Percentiles rank a stretch among this genome's conserved stretches.
These are phyloP conservation scores for Pemphredon lugubris DNA, from an alignment of 2,888 invertebrate species.

Conservation along the genomic window DNA sequence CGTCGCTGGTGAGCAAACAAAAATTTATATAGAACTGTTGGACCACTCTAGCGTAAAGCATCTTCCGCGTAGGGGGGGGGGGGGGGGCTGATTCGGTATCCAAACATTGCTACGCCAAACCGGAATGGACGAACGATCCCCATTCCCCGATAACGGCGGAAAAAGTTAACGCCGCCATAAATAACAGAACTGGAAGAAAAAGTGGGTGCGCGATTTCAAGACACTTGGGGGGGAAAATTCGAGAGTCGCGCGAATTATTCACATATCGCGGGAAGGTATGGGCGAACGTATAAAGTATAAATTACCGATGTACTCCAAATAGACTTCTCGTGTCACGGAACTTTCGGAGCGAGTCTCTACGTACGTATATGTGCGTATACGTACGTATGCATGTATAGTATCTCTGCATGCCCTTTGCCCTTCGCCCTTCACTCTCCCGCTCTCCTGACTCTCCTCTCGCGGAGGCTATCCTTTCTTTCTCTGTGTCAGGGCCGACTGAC, in stretches of 20 bases:
- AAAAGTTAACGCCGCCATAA: conserved; percentile 23
- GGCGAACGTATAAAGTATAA: conserved; percentile 39
- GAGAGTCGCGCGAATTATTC: conserved; percentile 32
- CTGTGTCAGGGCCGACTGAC: conserved; percentile 54
- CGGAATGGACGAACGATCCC: too few relatives aligned
- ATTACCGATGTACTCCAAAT: conserved; percentile 49
- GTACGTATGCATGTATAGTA: too few relatives aligned
- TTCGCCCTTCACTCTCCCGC: conserved; percentile 1
- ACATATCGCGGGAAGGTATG: conserved; percentile 34
- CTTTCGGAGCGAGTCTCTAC: conserved; percentile 6
- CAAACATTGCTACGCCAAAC: too few relatives aligned
- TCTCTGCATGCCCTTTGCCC: background rate
- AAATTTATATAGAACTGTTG: too few relatives aligned
- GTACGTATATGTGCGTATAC: too few relatives aligned
- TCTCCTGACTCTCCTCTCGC: conserved; percentile 19
- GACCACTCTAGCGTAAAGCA: too few relatives aligned
- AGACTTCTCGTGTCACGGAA: conserved; percentile 41
- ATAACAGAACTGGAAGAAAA: too few relatives aligned
- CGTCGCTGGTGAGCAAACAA: too few relatives aligned
- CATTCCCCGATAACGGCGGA: too few relatives aligned
- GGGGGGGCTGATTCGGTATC: too few relatives aligned
- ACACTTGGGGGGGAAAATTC: background rate
- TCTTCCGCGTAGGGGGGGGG: too few relatives aligned
- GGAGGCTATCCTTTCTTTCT: conserved; percentile 17
- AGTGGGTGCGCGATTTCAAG: too few relatives aligned